phyloP scores from a whole-genome alignment of 2,113 vertebrate genomes.

The Emydura subglobosa region DNA sequence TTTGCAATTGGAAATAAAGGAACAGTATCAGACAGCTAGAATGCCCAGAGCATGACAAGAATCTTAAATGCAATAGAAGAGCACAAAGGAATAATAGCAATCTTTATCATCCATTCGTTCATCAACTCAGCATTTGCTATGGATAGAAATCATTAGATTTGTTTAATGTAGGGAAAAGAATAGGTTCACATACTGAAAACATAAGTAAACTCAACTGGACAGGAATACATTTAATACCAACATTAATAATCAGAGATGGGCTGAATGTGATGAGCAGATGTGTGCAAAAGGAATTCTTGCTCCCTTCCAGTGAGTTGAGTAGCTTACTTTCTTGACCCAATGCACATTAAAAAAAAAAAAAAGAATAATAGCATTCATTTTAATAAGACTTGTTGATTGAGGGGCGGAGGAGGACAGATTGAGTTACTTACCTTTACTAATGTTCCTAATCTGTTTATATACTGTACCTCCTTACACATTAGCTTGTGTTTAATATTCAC shows the following conservation, averaged over 20 bases:
- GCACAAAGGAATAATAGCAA: slow-evolving; percentile 44
- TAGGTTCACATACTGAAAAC: slow-evolving; percentile 43
- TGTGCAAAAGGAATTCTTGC: slow-evolving; percentile 36
- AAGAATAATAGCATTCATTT: slow-evolving; percentile 69
- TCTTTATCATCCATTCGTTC: slow-evolving; percentile 59
- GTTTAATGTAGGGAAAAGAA: slow-evolving; percentile 51
- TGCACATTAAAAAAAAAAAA: slow-evolving; percentile 7
- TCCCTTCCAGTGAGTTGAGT: slow-evolving; percentile 47
- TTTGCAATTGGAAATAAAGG: slow-evolving; percentile 54
- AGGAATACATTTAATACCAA: slow-evolving; percentile 62
- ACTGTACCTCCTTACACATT: background rate
- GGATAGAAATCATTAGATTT: slow-evolving; percentile 66
- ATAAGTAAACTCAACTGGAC: slow-evolving; percentile 40
- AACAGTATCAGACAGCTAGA: slow-evolving; percentile 47
- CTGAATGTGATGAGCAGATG: slow-evolving; percentile 52
- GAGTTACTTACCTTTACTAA: slow-evolving; percentile 46
- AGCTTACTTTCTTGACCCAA: slow-evolving; percentile 36
- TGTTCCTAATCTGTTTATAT: slow-evolving; percentile 47
- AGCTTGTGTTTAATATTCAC: background rate
- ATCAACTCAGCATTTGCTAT: slow-evolving; percentile 40
- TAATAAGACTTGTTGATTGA: slow-evolving; percentile 63
- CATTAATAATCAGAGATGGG: slow-evolving; percentile 52
- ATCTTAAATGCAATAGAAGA: slow-evolving; percentile 62
- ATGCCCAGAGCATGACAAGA: slow-evolving; percentile 52
- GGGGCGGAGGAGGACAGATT: slow-evolving; percentile 4